These are phyloP conservation scores for Emys orbicularis DNA, from an alignment of 2,797 vertebrate genomes.

Conservation along the genomic window DNA sequence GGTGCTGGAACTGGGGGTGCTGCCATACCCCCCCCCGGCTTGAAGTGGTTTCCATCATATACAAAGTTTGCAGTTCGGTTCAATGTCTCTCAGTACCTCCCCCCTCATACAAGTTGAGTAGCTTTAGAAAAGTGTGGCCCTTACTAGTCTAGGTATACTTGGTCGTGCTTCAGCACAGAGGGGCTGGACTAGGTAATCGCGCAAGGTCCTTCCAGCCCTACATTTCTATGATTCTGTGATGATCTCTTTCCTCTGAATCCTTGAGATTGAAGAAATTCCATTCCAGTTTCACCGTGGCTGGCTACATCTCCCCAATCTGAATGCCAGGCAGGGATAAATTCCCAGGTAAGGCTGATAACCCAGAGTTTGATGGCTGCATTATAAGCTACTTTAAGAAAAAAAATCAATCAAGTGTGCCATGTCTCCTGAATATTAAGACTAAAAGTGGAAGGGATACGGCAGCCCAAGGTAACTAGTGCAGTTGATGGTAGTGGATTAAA, in stretches of 20 bases:
- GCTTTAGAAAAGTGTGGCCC: background rate
- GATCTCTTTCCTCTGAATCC: background rate
- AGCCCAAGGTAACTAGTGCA: background rate
- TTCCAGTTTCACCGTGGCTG: background rate
- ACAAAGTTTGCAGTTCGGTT: no score
- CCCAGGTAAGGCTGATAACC: background rate
- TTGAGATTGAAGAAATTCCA: background rate
- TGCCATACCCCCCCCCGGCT: no score
- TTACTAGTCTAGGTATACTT: background rate
- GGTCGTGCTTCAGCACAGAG: background rate
- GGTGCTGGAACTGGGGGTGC: no score
- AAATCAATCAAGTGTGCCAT: accelerated
- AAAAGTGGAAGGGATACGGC: background rate
- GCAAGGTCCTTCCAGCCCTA: background rate
- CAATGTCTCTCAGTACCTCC: no score
- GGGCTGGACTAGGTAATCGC: background rate
- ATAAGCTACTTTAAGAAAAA: background rate
- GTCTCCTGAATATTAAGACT: background rate
- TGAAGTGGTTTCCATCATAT: no score
- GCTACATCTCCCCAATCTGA: background rate
- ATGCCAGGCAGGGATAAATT: background rate
- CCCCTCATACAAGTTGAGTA: background rate
- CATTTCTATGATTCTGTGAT: background rate
- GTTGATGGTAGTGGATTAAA: background rate
- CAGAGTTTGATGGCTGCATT: background rate